phyloP scores from a whole-genome alignment of 2,113 vertebrate genomes.

The Orycteropus afer region DNA sequence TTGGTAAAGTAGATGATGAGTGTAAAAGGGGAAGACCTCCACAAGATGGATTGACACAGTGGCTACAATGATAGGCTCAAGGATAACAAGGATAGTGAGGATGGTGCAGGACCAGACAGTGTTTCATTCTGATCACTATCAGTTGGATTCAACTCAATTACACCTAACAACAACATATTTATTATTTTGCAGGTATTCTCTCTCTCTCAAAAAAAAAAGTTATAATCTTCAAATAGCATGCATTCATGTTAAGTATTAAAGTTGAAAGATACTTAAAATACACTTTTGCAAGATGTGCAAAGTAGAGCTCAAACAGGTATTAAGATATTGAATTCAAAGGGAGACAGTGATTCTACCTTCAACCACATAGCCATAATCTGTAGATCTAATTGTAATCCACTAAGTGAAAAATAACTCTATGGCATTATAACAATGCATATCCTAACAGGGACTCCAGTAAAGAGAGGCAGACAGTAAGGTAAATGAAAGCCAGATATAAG shows the following conservation, averaged over 20 bases:
- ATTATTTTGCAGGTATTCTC: not conserved
- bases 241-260: not conserved
- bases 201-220: not conserved
- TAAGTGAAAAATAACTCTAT: not conserved
- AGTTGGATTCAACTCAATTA: no score
- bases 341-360: not conserved
- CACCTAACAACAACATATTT: no score
- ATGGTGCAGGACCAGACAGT: no score
- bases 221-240: not conserved
- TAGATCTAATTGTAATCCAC: not conserved
- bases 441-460: not conserved
- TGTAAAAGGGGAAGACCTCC: no score
- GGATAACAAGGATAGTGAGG: no score
- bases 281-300: not conserved
- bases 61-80: no score
- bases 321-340: not conserved
- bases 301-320: not conserved
- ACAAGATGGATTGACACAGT: no score
- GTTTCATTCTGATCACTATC: no score
- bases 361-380: not conserved
- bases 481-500: not conserved
- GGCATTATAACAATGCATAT: not conserved
- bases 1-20: no score
- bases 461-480: not conserved
- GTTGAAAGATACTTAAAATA: constrained; percentile 25